Percentiles rank a stretch among this genome's conserved stretches.
phyloP scores from a whole-genome alignment of 2,888 invertebrate genomes.

The Phengaris arion region DNA sequence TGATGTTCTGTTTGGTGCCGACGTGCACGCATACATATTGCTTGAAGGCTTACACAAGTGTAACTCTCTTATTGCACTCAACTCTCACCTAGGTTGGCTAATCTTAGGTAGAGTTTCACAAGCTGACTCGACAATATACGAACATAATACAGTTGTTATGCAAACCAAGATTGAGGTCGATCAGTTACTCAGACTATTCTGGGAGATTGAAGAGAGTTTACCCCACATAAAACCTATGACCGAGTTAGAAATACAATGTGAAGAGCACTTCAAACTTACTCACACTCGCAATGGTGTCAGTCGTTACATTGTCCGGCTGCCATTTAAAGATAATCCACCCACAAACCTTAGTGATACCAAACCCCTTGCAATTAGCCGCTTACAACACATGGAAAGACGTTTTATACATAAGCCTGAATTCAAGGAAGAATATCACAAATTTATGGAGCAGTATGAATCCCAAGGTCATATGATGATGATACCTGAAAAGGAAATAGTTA shows the following conservation, averaged over 20 bases:
- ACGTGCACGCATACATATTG: slow-evolving; percentile 39
- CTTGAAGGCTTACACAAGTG: slow-evolving; percentile 36
- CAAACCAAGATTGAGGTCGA: slow-evolving; percentile 37
- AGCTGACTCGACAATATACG: slow-evolving; percentile 29
- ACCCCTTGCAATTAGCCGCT: slow-evolving; percentile 36
- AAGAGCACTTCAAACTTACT: slow-evolving; percentile 37
- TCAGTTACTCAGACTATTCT: slow-evolving; percentile 38
- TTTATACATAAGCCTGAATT: slow-evolving; percentile 36
- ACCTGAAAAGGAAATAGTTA: slow-evolving; percentile 36
- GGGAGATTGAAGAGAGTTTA: slow-evolving; percentile 40
- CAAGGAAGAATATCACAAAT: slow-evolving; percentile 37
- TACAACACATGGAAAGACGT: slow-evolving; percentile 37
- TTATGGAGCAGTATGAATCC: slow-evolving; percentile 37
- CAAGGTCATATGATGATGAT: slow-evolving; percentile 37
- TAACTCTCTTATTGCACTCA: slow-evolving; percentile 36
- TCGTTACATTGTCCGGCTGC: slow-evolving; percentile 39
- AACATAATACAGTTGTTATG: slow-evolving; percentile 35
- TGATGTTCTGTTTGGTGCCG: slow-evolving; percentile 38
- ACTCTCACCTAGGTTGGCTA: slow-evolving; percentile 39
- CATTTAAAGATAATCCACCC: slow-evolving; percentile 35
- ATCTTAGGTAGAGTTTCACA: slow-evolving; percentile 37
- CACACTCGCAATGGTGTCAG: slow-evolving; percentile 34
- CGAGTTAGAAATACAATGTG: slow-evolving; percentile 37
- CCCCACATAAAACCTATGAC: slow-evolving; percentile 34
- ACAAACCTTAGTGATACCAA: slow-evolving; percentile 36